A percentile compares a stretch with the other conserved stretches of the same genome.
Conservation (phyloP, 2,113 vertebrate species). For the Myiozetetes cayanensis region DNA sequence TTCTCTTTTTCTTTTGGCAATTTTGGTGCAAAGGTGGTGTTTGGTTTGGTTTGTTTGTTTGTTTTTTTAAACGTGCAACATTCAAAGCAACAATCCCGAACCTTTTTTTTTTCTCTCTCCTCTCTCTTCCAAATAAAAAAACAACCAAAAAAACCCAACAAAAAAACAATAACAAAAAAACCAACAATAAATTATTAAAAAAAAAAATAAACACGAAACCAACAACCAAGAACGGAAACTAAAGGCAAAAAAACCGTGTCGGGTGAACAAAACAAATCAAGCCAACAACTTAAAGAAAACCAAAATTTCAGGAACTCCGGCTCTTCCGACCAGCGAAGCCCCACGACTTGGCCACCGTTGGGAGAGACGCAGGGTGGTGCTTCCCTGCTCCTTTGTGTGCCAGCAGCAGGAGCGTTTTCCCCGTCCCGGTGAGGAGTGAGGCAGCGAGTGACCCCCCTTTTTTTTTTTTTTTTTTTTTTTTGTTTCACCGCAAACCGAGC, state of each 20-base stretch:
- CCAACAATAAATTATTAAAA: neutral
- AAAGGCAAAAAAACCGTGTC: conserved; percentile 65
- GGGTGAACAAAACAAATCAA: conserved; percentile 78
- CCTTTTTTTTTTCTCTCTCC: conserved; percentile 49
- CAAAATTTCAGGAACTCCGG: conserved; percentile 75
- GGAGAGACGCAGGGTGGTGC: conserved; percentile 19
- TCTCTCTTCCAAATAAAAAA: conserved; percentile 47
- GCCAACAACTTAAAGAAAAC: conserved; percentile 74
- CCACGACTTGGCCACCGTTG: conserved; percentile 59
- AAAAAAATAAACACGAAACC: neutral
- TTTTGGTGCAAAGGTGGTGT: conserved; percentile 72
- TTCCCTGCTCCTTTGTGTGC: conserved; percentile 76
- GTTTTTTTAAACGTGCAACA: conserved; percentile 72
- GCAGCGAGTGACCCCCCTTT: too few species aligned
- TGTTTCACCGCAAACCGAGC: too few species aligned
- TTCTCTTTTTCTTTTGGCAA: conserved; percentile 77
- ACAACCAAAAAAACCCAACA: neutral
- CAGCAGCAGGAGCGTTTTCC: conserved; percentile 76
- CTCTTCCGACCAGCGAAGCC: conserved; percentile 80
- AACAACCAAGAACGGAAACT: conserved; percentile 58
- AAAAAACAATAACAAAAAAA: neutral
- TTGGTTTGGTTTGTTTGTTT: neutral
- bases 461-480: too few species aligned
- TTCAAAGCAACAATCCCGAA: conserved; percentile 75
- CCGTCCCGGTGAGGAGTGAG: conserved; percentile 68